A percentile compares a stretch with the other conserved stretches of the same genome.
Conservation (phyloP, 2,797 vertebrate species). For the Avahi laniger region DNA sequence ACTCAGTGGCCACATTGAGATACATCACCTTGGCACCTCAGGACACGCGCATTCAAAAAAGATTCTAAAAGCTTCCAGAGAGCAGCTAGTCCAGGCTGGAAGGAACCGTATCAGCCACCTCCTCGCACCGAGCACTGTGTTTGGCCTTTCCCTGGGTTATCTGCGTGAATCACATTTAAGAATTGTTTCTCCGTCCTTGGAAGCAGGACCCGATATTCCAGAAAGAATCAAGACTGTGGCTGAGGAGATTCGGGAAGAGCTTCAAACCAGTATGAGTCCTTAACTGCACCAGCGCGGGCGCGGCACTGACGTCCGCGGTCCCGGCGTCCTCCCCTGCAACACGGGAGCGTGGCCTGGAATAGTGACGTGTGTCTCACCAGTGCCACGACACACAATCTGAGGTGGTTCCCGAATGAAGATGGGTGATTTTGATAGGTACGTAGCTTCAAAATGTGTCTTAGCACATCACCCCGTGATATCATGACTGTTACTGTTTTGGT, state of each 20-base stretch:
- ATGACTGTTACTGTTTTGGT: background rate
- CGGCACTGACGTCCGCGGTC: background rate
- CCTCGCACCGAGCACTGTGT: too few species aligned
- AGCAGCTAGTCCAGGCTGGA: background rate
- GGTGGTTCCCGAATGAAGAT: background rate
- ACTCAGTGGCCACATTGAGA: background rate
- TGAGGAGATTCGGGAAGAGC: background rate
- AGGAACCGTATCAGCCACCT: background rate
- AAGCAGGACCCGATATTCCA: background rate
- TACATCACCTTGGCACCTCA: background rate
- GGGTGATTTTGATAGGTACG: background rate
- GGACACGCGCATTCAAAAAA: background rate
- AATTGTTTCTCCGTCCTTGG: background rate
- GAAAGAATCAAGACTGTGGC: background rate
- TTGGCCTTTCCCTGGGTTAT: background rate
- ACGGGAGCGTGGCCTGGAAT: background rate
- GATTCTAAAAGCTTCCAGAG: background rate
- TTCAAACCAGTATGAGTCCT: background rate
- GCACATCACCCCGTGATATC: background rate
- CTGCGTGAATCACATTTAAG: background rate
- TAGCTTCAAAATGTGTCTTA: background rate
- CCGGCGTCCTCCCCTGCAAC: background rate
- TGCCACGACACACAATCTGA: background rate
- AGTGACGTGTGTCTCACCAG: background rate
- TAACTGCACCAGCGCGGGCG: background rate